phyloP scores from a whole-genome alignment of 2,888 invertebrate genomes.

The Caenorhabditis japonica region DNA sequence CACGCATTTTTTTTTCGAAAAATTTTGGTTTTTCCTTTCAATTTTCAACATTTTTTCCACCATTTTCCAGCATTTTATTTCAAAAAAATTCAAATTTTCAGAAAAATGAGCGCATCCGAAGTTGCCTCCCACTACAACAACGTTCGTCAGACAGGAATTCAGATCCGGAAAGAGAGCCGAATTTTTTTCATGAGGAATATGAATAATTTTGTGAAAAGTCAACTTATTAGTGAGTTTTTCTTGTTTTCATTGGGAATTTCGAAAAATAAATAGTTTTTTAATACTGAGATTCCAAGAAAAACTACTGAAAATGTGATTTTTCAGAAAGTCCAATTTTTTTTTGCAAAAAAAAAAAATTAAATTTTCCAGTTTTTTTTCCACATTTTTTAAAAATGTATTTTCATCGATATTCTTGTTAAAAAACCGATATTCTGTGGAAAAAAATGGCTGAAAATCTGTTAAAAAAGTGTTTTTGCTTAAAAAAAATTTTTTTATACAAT shows the following conservation, averaged over 20 bases:
- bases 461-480: no score
- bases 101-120: constrained; percentile 63
- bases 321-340: no score
- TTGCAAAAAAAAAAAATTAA: no score
- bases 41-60: neutral
- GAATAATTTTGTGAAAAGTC: constrained; percentile 98
- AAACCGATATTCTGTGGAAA: no score
- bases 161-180: constrained; percentile 87
- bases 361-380: no score
- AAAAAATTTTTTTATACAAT: no score
- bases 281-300: neutral
- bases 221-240: constrained; percentile 86
- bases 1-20: constrained; percentile 1
- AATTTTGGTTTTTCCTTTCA: constrained; percentile 6
- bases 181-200: constrained; percentile 95
- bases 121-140: constrained; percentile 96
- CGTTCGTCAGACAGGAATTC: constrained; percentile 87
- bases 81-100: constrained; percentile 7
- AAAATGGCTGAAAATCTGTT: no score
- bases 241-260: neutral
- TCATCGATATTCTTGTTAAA: no score
- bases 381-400: no score
- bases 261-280: no score
- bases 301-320: no score
- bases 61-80: neutral